Conservation (phyloP, 2,888 invertebrate genomes). For the Apamea epomidion region DNA sequence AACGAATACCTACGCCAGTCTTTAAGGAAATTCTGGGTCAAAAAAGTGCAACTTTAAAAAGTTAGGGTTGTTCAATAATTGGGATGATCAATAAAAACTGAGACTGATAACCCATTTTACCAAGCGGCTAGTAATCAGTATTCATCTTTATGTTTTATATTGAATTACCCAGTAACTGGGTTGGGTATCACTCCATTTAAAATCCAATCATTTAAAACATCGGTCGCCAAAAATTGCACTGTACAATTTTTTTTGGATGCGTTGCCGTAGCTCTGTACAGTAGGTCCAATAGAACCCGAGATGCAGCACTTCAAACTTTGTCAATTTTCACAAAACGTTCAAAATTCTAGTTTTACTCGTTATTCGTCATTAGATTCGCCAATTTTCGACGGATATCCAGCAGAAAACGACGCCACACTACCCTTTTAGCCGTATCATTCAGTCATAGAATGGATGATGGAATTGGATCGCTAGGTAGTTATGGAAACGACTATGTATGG, state of each 20-base stretch:
- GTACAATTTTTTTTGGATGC: not conserved
- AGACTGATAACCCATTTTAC: not conserved
- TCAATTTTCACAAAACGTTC: not conserved
- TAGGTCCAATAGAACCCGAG: not conserved
- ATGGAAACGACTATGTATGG: constrained; percentile 60
- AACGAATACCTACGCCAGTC: not conserved
- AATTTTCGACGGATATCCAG: constrained; percentile 10
- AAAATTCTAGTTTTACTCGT: not conserved
- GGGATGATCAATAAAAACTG: not conserved
- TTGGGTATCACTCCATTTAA: not conserved
- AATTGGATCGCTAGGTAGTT: constrained; percentile 25
- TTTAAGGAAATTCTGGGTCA: not conserved
- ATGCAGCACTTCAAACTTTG: not conserved
- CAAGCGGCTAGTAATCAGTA: not conserved
- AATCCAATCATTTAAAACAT: not conserved
- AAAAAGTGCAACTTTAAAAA: not conserved
- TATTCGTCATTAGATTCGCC: not conserved
- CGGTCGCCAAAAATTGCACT: not conserved
- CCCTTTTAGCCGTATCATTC: not conserved
- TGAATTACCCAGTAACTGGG: not conserved
- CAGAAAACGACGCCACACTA: not conserved
- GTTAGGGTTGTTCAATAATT: not conserved
- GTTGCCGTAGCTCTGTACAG: not conserved
- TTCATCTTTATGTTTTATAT: too few species aligned
- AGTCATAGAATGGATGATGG: constrained; percentile 20